A percentile compares a stretch with the other conserved stretches of the same genome.
Evolutionary conservation across 2,797 vertebrate species (phyloP).

Genomic region (Cichlasoma orientale): DNA sequence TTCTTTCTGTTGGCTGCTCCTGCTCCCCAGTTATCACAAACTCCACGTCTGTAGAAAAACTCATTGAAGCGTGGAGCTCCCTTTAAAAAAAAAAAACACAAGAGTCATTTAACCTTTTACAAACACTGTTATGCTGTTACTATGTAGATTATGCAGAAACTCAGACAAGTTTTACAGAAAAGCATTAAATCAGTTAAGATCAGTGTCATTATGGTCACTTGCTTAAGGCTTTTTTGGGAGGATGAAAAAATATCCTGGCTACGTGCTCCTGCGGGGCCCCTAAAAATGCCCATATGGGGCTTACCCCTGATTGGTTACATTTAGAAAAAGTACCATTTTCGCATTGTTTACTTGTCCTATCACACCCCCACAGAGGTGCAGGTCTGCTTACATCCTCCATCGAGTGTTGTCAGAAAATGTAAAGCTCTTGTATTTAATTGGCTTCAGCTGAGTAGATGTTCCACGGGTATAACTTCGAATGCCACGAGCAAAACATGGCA

Average conservation of each 20-base stretch:
- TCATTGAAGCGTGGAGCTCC: not conserved
- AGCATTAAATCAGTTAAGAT: no score
- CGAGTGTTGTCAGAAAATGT: no score
- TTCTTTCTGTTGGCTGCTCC: not conserved
- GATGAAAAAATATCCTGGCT: not conserved
- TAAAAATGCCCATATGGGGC: not conserved
- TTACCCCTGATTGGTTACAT: not conserved
- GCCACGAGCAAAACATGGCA: no score
- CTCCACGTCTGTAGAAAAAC: not conserved
- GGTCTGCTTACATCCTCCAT: no score
- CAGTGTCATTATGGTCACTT: no score
- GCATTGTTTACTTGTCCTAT: not conserved
- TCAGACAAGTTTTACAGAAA: no score
- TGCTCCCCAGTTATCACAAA: not conserved
- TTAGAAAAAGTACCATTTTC: not conserved
- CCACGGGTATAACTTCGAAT: no score
- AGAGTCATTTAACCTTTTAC: not conserved
- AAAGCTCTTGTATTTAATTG: no score
- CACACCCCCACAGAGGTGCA: no score
- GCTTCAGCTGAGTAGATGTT: no score
- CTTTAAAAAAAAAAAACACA: not conserved
- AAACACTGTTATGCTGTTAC: not conserved
- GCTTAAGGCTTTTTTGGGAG: no score
- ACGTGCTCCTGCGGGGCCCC: no score
- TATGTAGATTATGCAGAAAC: fast-evolving